These are phyloP conservation scores for Eulemur mongoz DNA, from an alignment of 2,797 vertebrate genomes.

Conservation along the genomic window DNA sequence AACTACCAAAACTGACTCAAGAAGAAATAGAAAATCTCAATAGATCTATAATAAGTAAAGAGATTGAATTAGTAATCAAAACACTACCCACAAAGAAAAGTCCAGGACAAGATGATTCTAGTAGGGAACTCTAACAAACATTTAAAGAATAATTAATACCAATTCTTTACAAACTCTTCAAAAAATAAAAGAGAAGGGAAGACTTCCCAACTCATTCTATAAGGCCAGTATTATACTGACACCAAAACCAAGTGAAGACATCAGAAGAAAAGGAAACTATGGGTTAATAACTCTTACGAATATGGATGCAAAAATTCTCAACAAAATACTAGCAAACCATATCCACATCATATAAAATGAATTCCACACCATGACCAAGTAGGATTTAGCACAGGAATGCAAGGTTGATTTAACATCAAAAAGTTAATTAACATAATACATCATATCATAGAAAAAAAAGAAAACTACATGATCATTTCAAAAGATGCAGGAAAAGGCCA, in stretches of 20 bases:
- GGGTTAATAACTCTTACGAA: neutral
- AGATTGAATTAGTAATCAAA: neutral
- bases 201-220: neutral
- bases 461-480: neutral
- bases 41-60: neutral
- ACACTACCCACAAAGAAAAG: neutral
- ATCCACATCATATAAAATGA: neutral
- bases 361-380: neutral
- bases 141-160: neutral
- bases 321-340: neutral
- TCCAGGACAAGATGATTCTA: neutral
- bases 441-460: neutral
- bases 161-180: neutral
- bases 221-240: neutral
- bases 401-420: neutral
- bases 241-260: neutral
- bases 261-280: neutral
- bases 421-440: neutral
- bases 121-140: neutral
- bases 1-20: neutral
- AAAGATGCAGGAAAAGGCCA: neutral
- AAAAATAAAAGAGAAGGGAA: neutral
- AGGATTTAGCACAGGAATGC: neutral
- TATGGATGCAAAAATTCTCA: neutral
- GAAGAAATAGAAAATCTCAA: neutral